Base-by-base conservation (phyloP, 37 sponge, comb jelly and placozoan genomes). In the Spongia lamella region DNA sequence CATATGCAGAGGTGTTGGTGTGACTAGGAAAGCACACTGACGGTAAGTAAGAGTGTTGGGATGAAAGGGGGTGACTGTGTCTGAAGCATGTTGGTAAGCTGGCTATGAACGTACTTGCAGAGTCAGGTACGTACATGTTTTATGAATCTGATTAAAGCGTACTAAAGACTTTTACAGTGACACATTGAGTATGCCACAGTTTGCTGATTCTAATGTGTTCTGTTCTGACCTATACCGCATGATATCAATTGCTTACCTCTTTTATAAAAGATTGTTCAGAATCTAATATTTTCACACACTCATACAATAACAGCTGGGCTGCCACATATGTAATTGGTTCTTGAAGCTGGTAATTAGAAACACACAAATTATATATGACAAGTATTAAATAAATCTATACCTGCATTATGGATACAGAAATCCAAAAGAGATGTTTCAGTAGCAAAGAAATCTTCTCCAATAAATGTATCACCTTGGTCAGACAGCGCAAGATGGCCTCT, bases 391-490 rank as follows among this genome's bases (percentile, higher is more conserved):
- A 3, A 5, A 43, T 9, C 17, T 50, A 68, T 67, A 82, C 83
- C 66, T 91, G 83, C 53, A 91, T 52, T 22, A 85, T 61, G 11
- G 75, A 83, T 25, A 91, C 79, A 20, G 92, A 83, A n/a, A 91
- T 80, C 92, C 92, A 91, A 65, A 91, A 91, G 33, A 91, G 50
- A 60, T 86, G 87, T 38, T 86, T 70, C 1, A 73, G 35, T 34
- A 91, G 39, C 40, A 59, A 78, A 3, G 66, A 39, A 31, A 60
- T 69, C 89, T 88, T 47, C 4, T 90, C 82, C 63, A 90, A 59
- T 15, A 75, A 54, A 1, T 81, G 79, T 2, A 84, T 65, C 19
- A 84, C 52, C 27, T 53, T 51, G 37, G 85, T 80, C 35, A 90
- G 80, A 57, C 90, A 84, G 61, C 70, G 40, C 3, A 81, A 29